Conservation (phyloP, 1,140 invertebrate species). For the Sipha flava region DNA sequence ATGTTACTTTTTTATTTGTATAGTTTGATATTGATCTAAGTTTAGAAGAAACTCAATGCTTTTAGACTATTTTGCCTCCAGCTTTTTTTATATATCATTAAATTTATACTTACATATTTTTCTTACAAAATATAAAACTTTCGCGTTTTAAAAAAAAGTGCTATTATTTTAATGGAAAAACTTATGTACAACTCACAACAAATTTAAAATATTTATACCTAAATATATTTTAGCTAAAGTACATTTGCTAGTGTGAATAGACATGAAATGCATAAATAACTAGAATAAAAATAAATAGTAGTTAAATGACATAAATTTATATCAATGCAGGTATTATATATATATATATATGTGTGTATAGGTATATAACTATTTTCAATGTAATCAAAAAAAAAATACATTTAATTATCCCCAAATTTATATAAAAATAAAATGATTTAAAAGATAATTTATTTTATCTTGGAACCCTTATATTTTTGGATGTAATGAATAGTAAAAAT, state of each 20-base stretch:
- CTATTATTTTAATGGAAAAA: constrained; percentile 21
- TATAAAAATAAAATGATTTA: background rate
- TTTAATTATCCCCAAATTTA: background rate
- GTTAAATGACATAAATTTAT: no score
- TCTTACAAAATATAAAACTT: background rate
- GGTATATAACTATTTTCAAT: no score
- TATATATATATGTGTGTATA: no score
- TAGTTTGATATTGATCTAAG: background rate
- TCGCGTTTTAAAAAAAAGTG: background rate
- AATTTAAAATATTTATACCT: background rate
- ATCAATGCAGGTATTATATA: no score
- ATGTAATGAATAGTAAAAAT: no score
- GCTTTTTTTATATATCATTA: background rate
- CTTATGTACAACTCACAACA: background rate
- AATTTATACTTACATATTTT: background rate
- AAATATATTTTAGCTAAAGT: background rate
- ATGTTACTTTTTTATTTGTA: background rate
- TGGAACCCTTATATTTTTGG: no score
- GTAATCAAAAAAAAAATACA: background rate
- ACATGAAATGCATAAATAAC: no score
- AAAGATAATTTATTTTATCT: background rate
- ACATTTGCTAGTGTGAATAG: background rate
- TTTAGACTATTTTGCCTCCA: background rate
- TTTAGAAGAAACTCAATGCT: background rate
- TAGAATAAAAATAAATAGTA: no score